Base-by-base conservation (phyloP, 2,797 vertebrate genomes). In the Etheostoma nigrum region DNA sequence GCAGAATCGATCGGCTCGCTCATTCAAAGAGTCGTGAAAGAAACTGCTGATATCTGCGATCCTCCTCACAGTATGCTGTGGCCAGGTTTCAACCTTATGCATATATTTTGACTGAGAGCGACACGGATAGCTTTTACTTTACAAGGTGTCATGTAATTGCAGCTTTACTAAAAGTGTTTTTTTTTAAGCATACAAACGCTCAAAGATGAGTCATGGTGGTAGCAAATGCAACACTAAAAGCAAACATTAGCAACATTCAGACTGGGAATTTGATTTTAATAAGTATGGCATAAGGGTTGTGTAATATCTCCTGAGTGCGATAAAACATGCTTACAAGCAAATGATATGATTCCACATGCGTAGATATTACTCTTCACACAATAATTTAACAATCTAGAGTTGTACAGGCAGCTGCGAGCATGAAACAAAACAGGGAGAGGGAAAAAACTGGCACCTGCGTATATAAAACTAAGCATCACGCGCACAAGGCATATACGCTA, bases 1-100 rank as follows among this genome's bases (percentile, higher is more conserved):
- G 87, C 76, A 44, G 76, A 79, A 71, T 61, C 36, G 55, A 85
- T 88, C 61, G 6, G 64, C 69, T 53, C 33, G 4, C 70, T 67
- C 87, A 67, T 75, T 86, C 55, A 86, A 79, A 73, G 42, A 87
- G 63, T 72, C 48, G 9, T 62, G 21, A 83, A 73, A 76, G 71
- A 67, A 69, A 55, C 44, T 21, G 53, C 57, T 79, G 67, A 90
- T 67, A 75, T 36, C 72, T 69, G 70, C 62, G 74, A 44, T 68
- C 23, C 40, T 54, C 72, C 64, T 59, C 19, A 19, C 61, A 40
- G 53, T 48, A 53, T 59, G 48, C 54, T 36, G 12, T 47, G 53
- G 71, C 53, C 21, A 11, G 23, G 47, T 63, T 70, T 59, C 45
- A 2, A 1, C 36, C 23, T 7, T n/a, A 47, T 40, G 53, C 42